A percentile compares a stretch with the other conserved stretches of the same genome.
phyloP scores from a whole-genome alignment of 2,113 vertebrate species.

The Geococcyx californianus region DNA sequence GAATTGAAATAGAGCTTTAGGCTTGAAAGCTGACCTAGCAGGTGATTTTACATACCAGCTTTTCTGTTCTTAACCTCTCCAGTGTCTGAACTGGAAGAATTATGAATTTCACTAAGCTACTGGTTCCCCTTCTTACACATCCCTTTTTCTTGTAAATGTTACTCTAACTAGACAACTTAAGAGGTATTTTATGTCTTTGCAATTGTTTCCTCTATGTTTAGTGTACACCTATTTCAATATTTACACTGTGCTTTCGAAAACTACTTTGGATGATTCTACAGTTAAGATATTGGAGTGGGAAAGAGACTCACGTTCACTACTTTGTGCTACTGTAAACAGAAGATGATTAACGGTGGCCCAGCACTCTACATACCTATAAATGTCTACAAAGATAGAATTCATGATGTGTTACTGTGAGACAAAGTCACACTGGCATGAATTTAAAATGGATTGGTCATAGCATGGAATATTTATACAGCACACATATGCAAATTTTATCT shows the following conservation, averaged over 20 bases:
- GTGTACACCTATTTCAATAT: not conserved
- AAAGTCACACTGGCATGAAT: not conserved
- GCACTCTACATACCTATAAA: not conserved
- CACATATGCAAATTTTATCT: not conserved
- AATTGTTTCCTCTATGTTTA: not conserved
- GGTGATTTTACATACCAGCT: not conserved
- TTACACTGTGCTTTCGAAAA: not conserved
- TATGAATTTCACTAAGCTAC: not conserved
- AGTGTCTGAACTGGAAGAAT: not conserved
- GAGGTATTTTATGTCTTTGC: not conserved
- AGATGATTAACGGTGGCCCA: not conserved
- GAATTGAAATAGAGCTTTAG: too few relatives aligned
- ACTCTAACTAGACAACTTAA: not conserved
- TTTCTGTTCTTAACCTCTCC: not conserved
- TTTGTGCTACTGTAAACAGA: not conserved
- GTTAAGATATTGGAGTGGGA: not conserved
- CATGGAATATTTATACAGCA: not conserved
- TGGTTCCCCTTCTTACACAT: not conserved
- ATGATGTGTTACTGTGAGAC: not conserved
- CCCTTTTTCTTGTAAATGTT: not conserved
- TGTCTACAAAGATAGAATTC: not conserved
- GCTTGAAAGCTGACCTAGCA: not conserved
- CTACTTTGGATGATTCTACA: not conserved
- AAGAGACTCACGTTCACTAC: not conserved
- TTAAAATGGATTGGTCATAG: not conserved